A percentile compares a stretch with the other conserved stretches of the same genome.
These are phyloP conservation scores for Phoebastria nigripes DNA, from an alignment of 2,797 vertebrate species.

Conservation along the genomic window DNA sequence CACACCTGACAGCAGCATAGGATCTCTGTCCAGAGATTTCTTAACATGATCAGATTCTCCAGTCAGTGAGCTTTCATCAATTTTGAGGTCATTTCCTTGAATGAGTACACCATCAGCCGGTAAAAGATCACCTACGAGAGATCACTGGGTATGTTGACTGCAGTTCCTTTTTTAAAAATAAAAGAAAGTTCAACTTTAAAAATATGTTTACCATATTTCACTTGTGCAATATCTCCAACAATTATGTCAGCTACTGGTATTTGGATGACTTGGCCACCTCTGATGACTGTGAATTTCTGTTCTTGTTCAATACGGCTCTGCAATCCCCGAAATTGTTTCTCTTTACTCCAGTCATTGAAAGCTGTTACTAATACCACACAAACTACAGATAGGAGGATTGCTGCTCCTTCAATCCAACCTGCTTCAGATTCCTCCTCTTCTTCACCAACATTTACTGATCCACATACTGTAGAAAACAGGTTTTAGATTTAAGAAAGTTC, in stretches of 20 bases:
- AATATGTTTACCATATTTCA: slow-evolving; percentile 91
- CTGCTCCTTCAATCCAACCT: slow-evolving; percentile 97
- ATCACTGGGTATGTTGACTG: not conserved
- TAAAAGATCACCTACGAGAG: slow-evolving; percentile 90
- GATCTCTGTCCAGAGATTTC: slow-evolving; percentile 91
- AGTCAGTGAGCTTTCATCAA: slow-evolving; percentile 97
- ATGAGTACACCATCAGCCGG: slow-evolving; percentile 94
- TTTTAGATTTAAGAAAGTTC: not conserved
- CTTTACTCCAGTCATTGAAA: slow-evolving; percentile 99
- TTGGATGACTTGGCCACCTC: slow-evolving; percentile 93
- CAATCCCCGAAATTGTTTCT: slow-evolving; percentile 95
- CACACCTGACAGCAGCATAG: slow-evolving; percentile 94
- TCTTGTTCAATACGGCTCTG: slow-evolving; percentile 98
- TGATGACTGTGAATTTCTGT: slow-evolving; percentile 95
- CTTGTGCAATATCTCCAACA: slow-evolving; percentile 95
- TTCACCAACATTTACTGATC: slow-evolving; percentile 83
- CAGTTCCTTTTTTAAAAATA: not conserved
- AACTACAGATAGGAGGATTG: slow-evolving; percentile 93
- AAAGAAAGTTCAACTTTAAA: slow-evolving; percentile 10
- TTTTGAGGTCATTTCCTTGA: slow-evolving; percentile 97
- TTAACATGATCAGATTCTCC: slow-evolving; percentile 98
- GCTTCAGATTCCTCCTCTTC: slow-evolving; percentile 92
- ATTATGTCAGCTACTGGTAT: slow-evolving; percentile 96
- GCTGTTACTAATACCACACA: slow-evolving; percentile 97
- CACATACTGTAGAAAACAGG: slow-evolving; percentile 84